Percentiles rank a stretch among this genome's conserved stretches.
These are phyloP conservation scores for Gambusia yucatana DNA, from an alignment of 2,797 vertebrate genomes.

Conservation along the genomic window DNA sequence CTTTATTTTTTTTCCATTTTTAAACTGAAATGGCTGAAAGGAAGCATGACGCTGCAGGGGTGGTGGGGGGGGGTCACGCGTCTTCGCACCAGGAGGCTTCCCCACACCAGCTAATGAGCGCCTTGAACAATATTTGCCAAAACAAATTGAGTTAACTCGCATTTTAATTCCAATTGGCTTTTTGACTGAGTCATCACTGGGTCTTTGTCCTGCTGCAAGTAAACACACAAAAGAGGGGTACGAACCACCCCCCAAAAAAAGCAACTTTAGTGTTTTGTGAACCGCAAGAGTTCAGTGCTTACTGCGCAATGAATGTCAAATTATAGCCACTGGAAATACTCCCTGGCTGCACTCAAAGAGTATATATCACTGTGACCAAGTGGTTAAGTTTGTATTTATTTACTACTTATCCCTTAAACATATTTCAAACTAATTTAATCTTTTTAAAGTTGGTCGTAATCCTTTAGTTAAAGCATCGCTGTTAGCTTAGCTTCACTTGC, in stretches of 20 bases:
- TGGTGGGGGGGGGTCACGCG: conserved; percentile 27
- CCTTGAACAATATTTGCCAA: conserved; percentile 53
- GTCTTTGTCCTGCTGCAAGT: conserved; percentile 14
- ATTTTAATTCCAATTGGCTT: conserved; percentile 61
- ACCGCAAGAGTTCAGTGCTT: conserved; percentile 12
- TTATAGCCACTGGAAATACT: conserved; percentile 22
- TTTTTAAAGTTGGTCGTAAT: too few species aligned
- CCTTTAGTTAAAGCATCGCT: too few species aligned
- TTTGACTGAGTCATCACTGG: conserved; percentile 37
- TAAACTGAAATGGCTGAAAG: conserved; percentile 33
- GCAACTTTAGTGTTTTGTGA: conserved; percentile 22
- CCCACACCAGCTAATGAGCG: conserved; percentile 52
- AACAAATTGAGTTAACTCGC: conserved; percentile 62
- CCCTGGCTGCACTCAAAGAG: not conserved
- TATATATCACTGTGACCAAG: too few species aligned
- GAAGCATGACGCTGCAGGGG: conserved; percentile 18
- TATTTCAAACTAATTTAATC: too few species aligned
- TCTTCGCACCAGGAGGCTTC: conserved; percentile 28
- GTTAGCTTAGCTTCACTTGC: too few species aligned
- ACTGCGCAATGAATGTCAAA: conserved; percentile 31
- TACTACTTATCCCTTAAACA: too few species aligned
- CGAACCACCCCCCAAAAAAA: conserved; percentile 10
- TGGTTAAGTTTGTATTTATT: too few species aligned
- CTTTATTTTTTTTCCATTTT: conserved; percentile 37
- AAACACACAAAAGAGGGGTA: conserved; percentile 1